Evolutionary conservation across 2,888 invertebrate species (phyloP), one percentile per base, ranked within the genome.

Genomic region (Callimorpha dominula): DNA sequence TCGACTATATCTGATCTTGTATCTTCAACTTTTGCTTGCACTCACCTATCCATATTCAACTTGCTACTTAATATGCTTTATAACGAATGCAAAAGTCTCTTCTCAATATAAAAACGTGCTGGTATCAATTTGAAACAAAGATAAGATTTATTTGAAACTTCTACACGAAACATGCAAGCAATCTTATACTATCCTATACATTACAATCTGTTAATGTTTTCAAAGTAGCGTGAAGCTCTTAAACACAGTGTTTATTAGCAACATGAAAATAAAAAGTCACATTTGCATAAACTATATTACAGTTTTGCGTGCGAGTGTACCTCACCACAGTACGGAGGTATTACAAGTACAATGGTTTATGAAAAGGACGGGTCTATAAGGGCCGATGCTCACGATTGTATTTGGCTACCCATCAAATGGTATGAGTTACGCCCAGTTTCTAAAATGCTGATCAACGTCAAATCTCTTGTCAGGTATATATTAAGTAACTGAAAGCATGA

Each of bases 311-410:
- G 74, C 57, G 52, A 74, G 65, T 71, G 68, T 71, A 74, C 71
- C 50, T 40, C 12, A 40, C 66, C 49, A 64, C 20, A 63, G 42
- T 52, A 46, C 20, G 5, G n/a, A n/a, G 42, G 17, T 63, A 64
- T 60, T 75, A 62, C 64, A 50, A 72, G 70, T 68, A 65, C 54
- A 49, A 68, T 68, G 49, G 9, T 60, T 74, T 68, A 70, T 60
- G 68, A 64, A 57, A 80, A 81, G 81, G 80, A 71, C 76, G 52
- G 42, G 12, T 68, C 76, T 62, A 80, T 85, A 80, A 82, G 74
- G 71, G 71, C 64, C 71, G 9, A 49, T 68, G 15, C 31, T 46
- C 72, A 64, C 31, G 65, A 46, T 50, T 15, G 42, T 6, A 63
- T 64, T 63, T 54, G n/a, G 3, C 17, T 4, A 17, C 4, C 12